Base-by-base conservation (phyloP, 2,113 vertebrate genomes). In the Desmodus rotundus region DNA sequence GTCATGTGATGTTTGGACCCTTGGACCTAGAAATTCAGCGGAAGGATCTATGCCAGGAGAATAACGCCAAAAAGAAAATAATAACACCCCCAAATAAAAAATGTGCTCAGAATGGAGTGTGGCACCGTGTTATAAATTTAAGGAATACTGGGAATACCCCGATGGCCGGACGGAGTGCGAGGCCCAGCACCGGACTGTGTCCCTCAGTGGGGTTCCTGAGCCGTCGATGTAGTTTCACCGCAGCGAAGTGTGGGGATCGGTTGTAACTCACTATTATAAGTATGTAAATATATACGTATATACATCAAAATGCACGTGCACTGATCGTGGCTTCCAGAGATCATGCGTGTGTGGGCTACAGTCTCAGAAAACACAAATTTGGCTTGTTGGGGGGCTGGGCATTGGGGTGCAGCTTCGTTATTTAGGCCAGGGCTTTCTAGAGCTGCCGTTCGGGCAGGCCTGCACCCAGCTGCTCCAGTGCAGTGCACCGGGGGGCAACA, bases 281-380 rank as follows among this genome's bases (percentile, higher is more conserved):
- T 3, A 6, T 3, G 1, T 56, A 56, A 52, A 52, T 22, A 9
- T 22, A 56, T 3, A 22, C 8, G 22, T 5, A 1, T 2, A 0
- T 41, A 7, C 36, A 6, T 47, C 58, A 45, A 1, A 26, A 14
- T 8, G 8, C 56, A 1, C 1, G 28, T 2, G 3, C 36, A 2
- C 17, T 0, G 9, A 31, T 24, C 4, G 1, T 17, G 28, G n/a
- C 50, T 28, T 45, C 80, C 72, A 28, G 1, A 33, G 28, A 5
- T 1, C 47, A 1, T 3, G 28, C 11, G 43, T 7, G 2, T n/a
- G 0, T 13, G 4, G 2, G 10, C 12, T 5, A 14, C 31, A 0
- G 1, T 73, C 74, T 73, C 20, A 33, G 65, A 81, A 47, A 58
- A 26, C 28, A 11, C 13, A 17, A 14, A 36, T 68, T 52, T 24